Percentiles rank a stretch among this genome's conserved stretches.
Conservation (phyloP, 2,113 vertebrate genomes). For the Anoplopoma fimbria region DNA sequence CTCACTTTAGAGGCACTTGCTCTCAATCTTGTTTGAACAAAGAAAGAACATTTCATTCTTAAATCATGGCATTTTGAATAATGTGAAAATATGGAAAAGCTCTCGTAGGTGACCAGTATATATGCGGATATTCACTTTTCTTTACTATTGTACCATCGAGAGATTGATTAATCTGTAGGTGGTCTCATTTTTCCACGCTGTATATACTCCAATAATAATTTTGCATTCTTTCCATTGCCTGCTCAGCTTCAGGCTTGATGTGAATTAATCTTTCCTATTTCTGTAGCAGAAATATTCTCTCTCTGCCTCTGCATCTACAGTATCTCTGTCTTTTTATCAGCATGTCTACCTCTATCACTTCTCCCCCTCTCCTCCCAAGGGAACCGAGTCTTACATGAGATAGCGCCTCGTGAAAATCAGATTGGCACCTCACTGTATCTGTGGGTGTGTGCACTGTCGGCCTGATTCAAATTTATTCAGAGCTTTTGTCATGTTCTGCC, state of each 20-base stretch:
- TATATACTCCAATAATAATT: too few relatives aligned
- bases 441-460: constrained; percentile 18
- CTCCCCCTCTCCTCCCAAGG: constrained; percentile 30
- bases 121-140: not conserved
- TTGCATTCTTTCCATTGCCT: not conserved
- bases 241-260: not conserved
- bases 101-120: not conserved
- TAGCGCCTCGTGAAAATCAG: constrained; percentile 49
- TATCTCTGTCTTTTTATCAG: constrained; percentile 44
- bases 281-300: not conserved
- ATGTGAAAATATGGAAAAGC: not conserved
- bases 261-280: not conserved
- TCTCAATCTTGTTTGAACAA: not conserved
- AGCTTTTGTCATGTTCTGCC: constrained; percentile 34
- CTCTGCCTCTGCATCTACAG: constrained; percentile 16
- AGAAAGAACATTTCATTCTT: not conserved
- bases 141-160: not conserved
- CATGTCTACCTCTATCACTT: constrained; percentile 37
- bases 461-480: constrained; percentile 27
- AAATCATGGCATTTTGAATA: not conserved
- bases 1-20: not conserved
- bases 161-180: not conserved
- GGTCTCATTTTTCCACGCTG: not conserved
- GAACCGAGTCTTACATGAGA: constrained; percentile 45
- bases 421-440: constrained; percentile 37